Evolutionary conservation across 2,888 invertebrate species (phyloP).

Genomic region (Polyploca ridens): DNA sequence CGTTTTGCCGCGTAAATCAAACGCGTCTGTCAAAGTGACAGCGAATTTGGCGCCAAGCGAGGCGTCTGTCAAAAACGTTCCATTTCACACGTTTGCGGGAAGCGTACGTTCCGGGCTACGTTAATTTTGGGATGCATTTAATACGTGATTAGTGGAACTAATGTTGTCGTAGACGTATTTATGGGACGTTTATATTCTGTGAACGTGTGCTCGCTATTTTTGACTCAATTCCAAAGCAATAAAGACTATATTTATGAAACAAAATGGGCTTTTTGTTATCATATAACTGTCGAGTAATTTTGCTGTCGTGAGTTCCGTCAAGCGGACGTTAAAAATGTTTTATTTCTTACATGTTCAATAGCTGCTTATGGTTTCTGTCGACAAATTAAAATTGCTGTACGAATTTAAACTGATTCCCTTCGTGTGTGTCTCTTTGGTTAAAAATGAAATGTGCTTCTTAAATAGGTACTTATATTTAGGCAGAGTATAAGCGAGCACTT

Average conservation of each 20-base stretch:
- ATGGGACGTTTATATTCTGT: slow-evolving; percentile 49
- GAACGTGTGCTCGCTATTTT: slow-evolving; percentile 37
- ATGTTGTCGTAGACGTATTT: slow-evolving; percentile 60
- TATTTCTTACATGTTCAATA: slow-evolving; percentile 21
- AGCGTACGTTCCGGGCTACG: slow-evolving; percentile 28
- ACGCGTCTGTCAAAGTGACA: slow-evolving; percentile 62
- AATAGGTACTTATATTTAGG: background rate
- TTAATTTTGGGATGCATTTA: slow-evolving; percentile 55
- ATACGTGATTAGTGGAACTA: slow-evolving; percentile 59
- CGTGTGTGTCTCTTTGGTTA: slow-evolving; percentile 6
- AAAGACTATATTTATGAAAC: slow-evolving; percentile 34
- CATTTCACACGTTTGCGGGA: slow-evolving; percentile 42
- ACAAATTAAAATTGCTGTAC: slow-evolving; percentile 26
- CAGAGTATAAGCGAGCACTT: too few relatives aligned
- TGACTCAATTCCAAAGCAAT: slow-evolving; percentile 37
- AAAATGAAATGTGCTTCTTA: background rate
- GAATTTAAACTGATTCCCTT: slow-evolving; percentile 10
- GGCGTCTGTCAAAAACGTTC: slow-evolving; percentile 43
- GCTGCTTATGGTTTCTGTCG: slow-evolving; percentile 33
- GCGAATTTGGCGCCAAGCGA: slow-evolving; percentile 70
- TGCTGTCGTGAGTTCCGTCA: slow-evolving; percentile 18
- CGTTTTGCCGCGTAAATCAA: slow-evolving; percentile 66
- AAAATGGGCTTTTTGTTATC: slow-evolving; percentile 32
- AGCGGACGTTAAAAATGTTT: slow-evolving; percentile 20
- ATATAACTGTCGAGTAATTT: slow-evolving; percentile 44